Evolutionary conservation across 2,797 vertebrate species (phyloP).

Genomic region (Sebastes steindachneri): DNA sequence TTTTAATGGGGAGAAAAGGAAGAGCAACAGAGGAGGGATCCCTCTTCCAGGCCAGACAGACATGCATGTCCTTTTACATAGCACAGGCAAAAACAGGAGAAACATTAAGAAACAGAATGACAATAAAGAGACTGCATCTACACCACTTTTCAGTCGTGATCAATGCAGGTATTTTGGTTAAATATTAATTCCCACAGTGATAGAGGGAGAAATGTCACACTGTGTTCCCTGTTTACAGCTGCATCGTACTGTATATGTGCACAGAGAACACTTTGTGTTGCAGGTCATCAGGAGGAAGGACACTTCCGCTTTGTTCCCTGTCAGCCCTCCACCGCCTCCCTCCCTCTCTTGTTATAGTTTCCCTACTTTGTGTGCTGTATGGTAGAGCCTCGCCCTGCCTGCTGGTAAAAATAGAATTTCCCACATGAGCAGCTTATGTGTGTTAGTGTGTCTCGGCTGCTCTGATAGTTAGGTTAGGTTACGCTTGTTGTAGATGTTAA

Average conservation of each 20-base stretch:
- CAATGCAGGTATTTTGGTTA: neutral
- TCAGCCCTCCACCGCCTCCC: slow-evolving; percentile 49
- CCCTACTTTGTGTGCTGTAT: slow-evolving; percentile 76
- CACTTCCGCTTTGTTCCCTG: slow-evolving; percentile 75
- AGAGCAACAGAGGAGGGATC: neutral
- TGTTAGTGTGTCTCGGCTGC: slow-evolving; percentile 57
- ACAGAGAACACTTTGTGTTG: slow-evolving; percentile 55
- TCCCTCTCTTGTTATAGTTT: slow-evolving; percentile 70
- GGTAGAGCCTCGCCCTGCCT: slow-evolving; percentile 78
- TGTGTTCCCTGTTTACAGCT: slow-evolving; percentile 4
- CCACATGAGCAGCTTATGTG: slow-evolving; percentile 67
- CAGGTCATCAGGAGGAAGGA: slow-evolving; percentile 77
- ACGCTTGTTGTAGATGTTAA: slow-evolving; percentile 3
- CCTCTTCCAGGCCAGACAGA: neutral
- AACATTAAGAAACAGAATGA: neutral
- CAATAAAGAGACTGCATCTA: neutral
- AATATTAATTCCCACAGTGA: neutral
- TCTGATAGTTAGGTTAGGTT: neutral
- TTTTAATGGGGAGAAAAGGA: neutral
- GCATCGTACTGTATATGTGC: slow-evolving; percentile 2
- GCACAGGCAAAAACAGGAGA: neutral
- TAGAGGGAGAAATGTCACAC: neutral
- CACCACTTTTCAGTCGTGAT: neutral
- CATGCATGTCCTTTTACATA: neutral
- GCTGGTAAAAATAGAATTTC: slow-evolving; percentile 82